A percentile compares a stretch with the other conserved stretches of the same genome.
phyloP scores from a whole-genome alignment of 92 coral and sea anemone genomes.

The Paragorgia papillata region DNA sequence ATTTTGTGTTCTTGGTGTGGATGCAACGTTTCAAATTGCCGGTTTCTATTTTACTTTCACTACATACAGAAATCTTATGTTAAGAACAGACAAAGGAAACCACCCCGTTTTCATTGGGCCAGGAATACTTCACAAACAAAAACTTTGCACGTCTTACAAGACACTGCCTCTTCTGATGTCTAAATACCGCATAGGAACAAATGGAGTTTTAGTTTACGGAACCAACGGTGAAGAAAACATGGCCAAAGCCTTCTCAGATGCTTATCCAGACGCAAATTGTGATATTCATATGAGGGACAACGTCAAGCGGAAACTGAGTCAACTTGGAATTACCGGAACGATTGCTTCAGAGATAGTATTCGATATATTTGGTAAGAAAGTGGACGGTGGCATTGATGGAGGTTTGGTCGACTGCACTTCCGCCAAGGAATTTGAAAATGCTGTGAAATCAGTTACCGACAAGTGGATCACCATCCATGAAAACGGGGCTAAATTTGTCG shows the following conservation, averaged over 20 bases:
- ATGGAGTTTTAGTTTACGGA: constrained; percentile 9
- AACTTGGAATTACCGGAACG: constrained; percentile 37
- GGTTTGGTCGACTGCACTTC: constrained; percentile 43
- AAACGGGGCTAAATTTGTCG: constrained; percentile 46
- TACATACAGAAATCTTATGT: constrained; percentile 57
- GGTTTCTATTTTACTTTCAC: constrained; percentile 51
- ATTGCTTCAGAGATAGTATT: constrained; percentile 37
- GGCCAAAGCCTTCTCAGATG: neutral
- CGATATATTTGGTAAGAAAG: constrained; percentile 47
- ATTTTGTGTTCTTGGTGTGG: constrained; percentile 61
- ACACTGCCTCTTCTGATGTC: constrained; percentile 9
- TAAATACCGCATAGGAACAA: constrained; percentile 35
- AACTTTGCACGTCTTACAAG: constrained; percentile 31
- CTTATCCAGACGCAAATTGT: constrained; percentile 37
- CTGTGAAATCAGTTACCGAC: constrained; percentile 14
- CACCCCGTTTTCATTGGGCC: too few relatives aligned
- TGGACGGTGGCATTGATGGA: constrained; percentile 21
- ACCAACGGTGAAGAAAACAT: constrained; percentile 22
- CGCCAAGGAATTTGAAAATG: constrained; percentile 36
- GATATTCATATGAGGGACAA: constrained; percentile 59
- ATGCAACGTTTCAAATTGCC: constrained; percentile 55
- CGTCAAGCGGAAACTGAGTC: constrained; percentile 42
- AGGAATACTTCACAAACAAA: too few relatives aligned
- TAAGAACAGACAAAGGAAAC: too few relatives aligned
- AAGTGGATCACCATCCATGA: constrained; percentile 48